phyloP scores from a whole-genome alignment of 2,888 invertebrate genomes.

The Vanessa cardui region DNA sequence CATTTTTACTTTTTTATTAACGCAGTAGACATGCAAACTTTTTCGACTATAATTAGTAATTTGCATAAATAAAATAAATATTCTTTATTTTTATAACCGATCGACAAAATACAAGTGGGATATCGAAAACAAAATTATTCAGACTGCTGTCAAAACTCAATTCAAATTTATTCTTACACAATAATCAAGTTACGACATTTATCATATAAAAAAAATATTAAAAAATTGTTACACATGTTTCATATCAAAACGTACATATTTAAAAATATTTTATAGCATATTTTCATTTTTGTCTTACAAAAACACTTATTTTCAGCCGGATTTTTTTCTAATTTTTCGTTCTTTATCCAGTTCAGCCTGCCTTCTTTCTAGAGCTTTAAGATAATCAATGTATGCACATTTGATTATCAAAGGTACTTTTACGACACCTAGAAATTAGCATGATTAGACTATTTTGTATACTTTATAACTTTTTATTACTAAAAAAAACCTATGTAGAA shows the following conservation, averaged over 20 bases:
- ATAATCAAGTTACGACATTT: no score
- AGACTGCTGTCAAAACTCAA: no score
- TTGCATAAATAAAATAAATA: no score
- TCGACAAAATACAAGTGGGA: no score
- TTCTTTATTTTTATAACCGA: no score
- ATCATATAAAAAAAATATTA: neutral
- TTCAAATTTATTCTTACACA: no score
- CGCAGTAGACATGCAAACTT: no score
- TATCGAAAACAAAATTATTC: no score
- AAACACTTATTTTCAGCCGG: constrained; percentile 39
- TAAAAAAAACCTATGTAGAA: neutral
- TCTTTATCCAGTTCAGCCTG: constrained; percentile 54
- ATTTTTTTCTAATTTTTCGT: constrained; percentile 57
- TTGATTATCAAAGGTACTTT: constrained; percentile 70
- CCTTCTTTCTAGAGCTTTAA: constrained; percentile 61
- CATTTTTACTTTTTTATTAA: no score
- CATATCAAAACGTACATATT: neutral
- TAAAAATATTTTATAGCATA: neutral
- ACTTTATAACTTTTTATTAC: neutral
- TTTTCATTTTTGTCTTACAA: neutral
- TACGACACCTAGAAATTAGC: constrained; percentile 60
- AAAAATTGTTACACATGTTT: neutral
- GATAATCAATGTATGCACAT: constrained; percentile 71
- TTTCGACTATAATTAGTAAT: no score
- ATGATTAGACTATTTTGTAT: neutral